phyloP scores from a whole-genome alignment of 2,797 vertebrate species.

The Hemibagrus guttatus region DNA sequence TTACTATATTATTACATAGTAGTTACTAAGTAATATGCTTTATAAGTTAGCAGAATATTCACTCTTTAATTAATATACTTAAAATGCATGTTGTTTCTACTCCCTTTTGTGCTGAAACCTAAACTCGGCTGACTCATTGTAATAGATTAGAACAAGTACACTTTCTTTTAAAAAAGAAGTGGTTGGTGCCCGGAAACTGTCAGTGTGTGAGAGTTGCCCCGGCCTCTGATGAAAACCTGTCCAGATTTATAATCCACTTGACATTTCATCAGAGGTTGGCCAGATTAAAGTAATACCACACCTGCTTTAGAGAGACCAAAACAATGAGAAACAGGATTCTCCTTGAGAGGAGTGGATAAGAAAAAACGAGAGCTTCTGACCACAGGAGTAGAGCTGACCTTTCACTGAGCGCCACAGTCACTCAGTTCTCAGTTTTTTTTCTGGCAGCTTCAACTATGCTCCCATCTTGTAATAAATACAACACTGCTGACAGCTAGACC shows the following conservation, averaged over 20 bases:
- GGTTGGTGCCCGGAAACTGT: slow-evolving; percentile 32
- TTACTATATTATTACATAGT: not conserved
- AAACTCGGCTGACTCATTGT: not conserved
- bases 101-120: not conserved
- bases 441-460: not conserved
- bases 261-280: slow-evolving; percentile 49
- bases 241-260: slow-evolving; percentile 51
- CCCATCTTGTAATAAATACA: slow-evolving; percentile 7
- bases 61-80: not conserved
- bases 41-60: not conserved
- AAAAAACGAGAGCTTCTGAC: slow-evolving; percentile 11
- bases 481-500: slow-evolving; percentile 29
- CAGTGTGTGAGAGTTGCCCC: not conserved
- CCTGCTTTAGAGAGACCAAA: slow-evolving; percentile 19
- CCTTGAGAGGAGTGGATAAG: slow-evolving; percentile 2
- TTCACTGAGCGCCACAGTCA: not conserved
- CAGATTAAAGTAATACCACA: slow-evolving; percentile 41
- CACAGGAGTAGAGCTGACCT: slow-evolving; percentile 18
- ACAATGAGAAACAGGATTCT: slow-evolving; percentile 36
- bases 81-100: not conserved
- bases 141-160: slow-evolving; percentile 9
- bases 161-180: not conserved
- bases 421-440: not conserved
- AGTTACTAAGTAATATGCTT: not conserved
- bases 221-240: slow-evolving; percentile 32